These are phyloP conservation scores for Chrosomus eos DNA, from an alignment of 2,797 vertebrate genomes.

Conservation along the genomic window DNA sequence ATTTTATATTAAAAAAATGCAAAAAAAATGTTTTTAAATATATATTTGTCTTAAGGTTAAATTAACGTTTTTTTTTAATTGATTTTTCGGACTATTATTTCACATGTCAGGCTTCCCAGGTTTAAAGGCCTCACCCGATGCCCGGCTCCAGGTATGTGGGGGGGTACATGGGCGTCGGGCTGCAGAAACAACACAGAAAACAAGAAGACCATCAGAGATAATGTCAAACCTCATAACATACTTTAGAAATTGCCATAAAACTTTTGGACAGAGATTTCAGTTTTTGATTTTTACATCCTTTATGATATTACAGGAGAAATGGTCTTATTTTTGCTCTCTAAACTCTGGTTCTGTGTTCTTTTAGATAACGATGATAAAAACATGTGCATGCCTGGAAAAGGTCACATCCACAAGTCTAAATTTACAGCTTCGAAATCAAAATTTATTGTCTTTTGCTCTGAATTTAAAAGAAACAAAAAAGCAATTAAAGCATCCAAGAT, in stretches of 20 bases:
- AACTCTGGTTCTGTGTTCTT: too few relatives aligned
- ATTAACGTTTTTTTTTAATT: neutral
- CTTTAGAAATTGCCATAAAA: neutral
- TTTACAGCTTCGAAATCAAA: too few relatives aligned
- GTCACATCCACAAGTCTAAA: too few relatives aligned
- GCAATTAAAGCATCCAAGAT: too few relatives aligned
- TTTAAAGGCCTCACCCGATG: conserved; percentile 83
- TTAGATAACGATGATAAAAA: too few relatives aligned
- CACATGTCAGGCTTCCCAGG: neutral
- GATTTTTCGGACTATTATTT: neutral
- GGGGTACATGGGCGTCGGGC: conserved; percentile 99
- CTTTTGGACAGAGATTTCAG: neutral
- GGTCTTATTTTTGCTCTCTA: too few relatives aligned
- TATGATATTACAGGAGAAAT: too few relatives aligned
- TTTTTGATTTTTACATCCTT: too few relatives aligned
- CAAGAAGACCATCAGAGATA: neutral
- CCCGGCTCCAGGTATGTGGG: conserved; percentile 98
- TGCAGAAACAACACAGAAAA: conserved; percentile 63
- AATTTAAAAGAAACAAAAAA: too few relatives aligned
- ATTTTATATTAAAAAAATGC: neutral
- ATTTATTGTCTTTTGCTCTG: too few relatives aligned
- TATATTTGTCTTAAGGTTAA: neutral
- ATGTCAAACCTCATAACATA: neutral
- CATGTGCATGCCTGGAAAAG: too few relatives aligned
- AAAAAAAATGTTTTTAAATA: neutral